These are phyloP conservation scores for Sitodiplosis mosellana DNA, from an alignment of 1,140 invertebrate species.

Conservation along the genomic window DNA sequence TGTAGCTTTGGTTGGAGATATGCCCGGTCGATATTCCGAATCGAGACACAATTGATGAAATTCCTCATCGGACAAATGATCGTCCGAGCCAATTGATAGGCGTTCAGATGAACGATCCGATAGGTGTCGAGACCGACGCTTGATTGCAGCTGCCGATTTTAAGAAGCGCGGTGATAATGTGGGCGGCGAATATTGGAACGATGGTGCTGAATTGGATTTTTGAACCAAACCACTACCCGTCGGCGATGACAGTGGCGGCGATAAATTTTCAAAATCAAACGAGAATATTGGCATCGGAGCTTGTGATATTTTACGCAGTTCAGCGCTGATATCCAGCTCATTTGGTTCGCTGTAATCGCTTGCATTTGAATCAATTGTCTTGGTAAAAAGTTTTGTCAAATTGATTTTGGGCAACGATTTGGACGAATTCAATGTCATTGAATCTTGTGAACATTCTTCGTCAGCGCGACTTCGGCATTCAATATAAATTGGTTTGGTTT, in stretches of 20 bases:
- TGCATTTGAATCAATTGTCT: background rate
- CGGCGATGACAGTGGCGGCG: background rate
- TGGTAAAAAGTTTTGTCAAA: slow-evolving; percentile 16
- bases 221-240: slow-evolving; percentile 5
- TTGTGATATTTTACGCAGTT: slow-evolving; percentile 3
- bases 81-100: slow-evolving; percentile 20
- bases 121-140: slow-evolving; percentile 20
- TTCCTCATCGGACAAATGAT: slow-evolving; percentile 23
- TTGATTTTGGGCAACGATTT: slow-evolving; percentile 18
- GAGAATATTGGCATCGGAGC: slow-evolving; percentile 14
- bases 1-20: slow-evolving; percentile 10
- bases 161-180: slow-evolving; percentile 19
- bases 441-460: no score
- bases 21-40: slow-evolving; percentile 14
- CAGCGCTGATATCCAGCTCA: no score
- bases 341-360: background rate
- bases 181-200: slow-evolving; percentile 15
- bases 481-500: no score
- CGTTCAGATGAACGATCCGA: slow-evolving; percentile 22
- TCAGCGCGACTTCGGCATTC: no score
- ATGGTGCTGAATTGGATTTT: slow-evolving; percentile 23
- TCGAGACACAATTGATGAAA: slow-evolving; percentile 10
- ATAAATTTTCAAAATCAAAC: slow-evolving; percentile 1
- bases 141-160: slow-evolving; percentile 19
- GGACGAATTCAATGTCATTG: no score